These are phyloP conservation scores for Bufo bufo DNA, from an alignment of 2,113 vertebrate species.

Conservation along the genomic window DNA sequence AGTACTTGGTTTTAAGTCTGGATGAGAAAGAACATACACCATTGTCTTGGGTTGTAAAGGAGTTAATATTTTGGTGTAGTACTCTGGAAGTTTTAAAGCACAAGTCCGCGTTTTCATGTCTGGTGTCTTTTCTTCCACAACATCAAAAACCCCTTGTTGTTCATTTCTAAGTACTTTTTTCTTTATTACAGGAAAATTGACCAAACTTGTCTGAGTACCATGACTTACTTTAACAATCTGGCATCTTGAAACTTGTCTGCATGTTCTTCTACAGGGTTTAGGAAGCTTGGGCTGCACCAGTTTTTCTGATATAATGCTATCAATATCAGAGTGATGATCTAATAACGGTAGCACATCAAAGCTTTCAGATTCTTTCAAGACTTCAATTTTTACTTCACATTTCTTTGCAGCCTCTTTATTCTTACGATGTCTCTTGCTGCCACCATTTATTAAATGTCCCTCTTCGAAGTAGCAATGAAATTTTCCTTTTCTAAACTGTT, in stretches of 20 bases:
- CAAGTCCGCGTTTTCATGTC: slow-evolving; percentile 71
- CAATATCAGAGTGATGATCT: slow-evolving; percentile 63
- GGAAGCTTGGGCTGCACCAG: slow-evolving; percentile 60
- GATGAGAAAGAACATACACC: slow-evolving; percentile 82
- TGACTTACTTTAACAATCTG: slow-evolving; percentile 86
- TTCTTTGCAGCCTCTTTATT: slow-evolving; percentile 39
- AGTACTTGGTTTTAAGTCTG: slow-evolving; percentile 70
- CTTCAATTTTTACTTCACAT: slow-evolving; percentile 43
- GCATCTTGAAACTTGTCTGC: slow-evolving; percentile 81
- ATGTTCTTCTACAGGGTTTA: slow-evolving; percentile 68
- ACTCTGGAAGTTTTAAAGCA: slow-evolving; percentile 74
- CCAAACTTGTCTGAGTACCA: slow-evolving; percentile 79
- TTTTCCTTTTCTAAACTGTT: slow-evolving; percentile 79
- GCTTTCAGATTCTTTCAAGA: slow-evolving; percentile 51
- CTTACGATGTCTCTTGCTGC: slow-evolving; percentile 63
- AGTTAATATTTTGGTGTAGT: slow-evolving; percentile 77
- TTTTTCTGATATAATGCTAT: slow-evolving; percentile 62
- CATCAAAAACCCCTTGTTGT: slow-evolving; percentile 57
- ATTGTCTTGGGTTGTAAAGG: slow-evolving; percentile 82
- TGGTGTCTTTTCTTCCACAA: slow-evolving; percentile 73
- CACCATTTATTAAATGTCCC: slow-evolving; percentile 74
- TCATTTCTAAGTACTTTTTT: slow-evolving; percentile 64
- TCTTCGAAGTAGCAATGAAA: slow-evolving; percentile 85
- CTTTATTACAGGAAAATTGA: slow-evolving; percentile 74
- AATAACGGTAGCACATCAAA: slow-evolving; percentile 67